phyloP scores from a whole-genome alignment of 2,888 invertebrate genomes.

The Sinhomidia bicolor region DNA sequence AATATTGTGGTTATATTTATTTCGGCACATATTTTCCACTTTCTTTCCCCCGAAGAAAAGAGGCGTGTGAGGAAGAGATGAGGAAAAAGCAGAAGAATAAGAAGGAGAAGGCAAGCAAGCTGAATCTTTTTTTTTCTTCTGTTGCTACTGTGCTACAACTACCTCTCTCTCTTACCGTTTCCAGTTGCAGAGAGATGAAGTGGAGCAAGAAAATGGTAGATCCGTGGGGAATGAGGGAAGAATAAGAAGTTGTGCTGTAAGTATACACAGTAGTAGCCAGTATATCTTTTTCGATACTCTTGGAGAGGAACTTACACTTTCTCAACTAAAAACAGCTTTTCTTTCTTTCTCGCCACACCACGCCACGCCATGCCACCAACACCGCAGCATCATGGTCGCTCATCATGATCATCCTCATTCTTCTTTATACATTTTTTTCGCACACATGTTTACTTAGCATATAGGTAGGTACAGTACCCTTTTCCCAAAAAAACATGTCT shows the following conservation, averaged over 20 bases:
- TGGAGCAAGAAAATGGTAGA: slow-evolving; percentile 62
- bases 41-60: slow-evolving; percentile 45
- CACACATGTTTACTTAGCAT: background rate
- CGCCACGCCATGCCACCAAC: background rate
- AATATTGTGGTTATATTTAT: slow-evolving; percentile 46
- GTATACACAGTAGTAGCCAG: slow-evolving; percentile 15
- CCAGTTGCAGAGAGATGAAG: slow-evolving; percentile 41
- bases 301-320: slow-evolving; percentile 49
- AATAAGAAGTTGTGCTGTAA: too few relatives aligned
- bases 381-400: background rate
- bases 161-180: background rate
- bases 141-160: too few relatives aligned
- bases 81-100: background rate
- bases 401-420: background rate
- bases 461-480: background rate
- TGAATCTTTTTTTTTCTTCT: too few relatives aligned
- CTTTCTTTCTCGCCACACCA: background rate
- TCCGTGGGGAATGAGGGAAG: slow-evolving; percentile 54
- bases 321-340: slow-evolving; percentile 6
- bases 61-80: slow-evolving; percentile 18
- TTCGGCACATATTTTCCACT: slow-evolving; percentile 49
- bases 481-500: background rate
- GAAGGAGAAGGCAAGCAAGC: too few relatives aligned
- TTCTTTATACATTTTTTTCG: background rate
- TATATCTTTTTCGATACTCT: background rate